Conservation (phyloP, 64 coral and sea anemone species). For the Pocillopora verrucosa region DNA sequence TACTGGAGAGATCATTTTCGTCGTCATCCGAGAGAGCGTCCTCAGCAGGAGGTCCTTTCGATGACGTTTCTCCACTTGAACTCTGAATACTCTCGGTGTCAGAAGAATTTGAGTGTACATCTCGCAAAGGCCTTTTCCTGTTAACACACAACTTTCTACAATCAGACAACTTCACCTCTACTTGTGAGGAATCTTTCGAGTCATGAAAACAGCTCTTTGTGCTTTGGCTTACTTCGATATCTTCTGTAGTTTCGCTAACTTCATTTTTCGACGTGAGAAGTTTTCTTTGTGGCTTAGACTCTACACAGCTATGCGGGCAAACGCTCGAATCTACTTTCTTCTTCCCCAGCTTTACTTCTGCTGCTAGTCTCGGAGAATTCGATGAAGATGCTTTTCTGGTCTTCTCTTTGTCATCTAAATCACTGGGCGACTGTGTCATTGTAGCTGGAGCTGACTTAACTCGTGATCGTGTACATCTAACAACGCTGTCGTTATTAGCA, state of each 20-base stretch:
- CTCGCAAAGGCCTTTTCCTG: constrained; percentile 4
- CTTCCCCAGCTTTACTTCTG: background rate
- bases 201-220: background rate
- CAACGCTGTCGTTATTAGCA: background rate
- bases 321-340: background rate
- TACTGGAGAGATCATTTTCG: constrained; percentile 14
- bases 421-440: background rate
- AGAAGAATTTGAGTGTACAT: background rate
- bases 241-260: background rate
- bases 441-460: background rate
- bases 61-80: background rate
- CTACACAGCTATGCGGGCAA: background rate
- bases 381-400: background rate
- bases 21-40: background rate
- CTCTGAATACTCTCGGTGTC: constrained; percentile 33
- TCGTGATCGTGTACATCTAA: background rate
- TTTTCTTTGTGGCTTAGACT: background rate
- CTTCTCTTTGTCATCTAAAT: background rate
- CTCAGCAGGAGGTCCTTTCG: background rate
- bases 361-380: background rate
- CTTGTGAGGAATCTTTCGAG: background rate
- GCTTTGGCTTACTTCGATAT: background rate
- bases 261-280: background rate
- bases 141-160: background rate
- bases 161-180: constrained; percentile 17